Evolutionary conservation across 2,888 invertebrate species (phyloP), one percentile per base, ranked within the genome.

Genomic region (Digitonthophagus gazella): DNA sequence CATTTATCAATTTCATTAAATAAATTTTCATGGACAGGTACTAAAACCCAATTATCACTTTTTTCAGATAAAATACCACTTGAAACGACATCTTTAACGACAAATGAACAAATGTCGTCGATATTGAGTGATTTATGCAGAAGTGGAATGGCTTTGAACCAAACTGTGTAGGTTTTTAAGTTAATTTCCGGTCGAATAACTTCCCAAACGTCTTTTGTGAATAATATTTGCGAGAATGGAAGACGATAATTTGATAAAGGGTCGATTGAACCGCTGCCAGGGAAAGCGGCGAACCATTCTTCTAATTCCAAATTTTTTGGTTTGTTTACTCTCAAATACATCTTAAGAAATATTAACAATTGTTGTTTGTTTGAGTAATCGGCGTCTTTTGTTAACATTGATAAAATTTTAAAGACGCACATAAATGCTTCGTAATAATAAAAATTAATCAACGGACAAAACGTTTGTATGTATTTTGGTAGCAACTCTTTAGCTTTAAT

Each of bases 401-500:
- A 61, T 28, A 80, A 68, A 8, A 84, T 77, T 63, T 82, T 79
- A 69, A 85, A 75, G 58, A 86, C 80, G 15, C 83, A 82, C 18
- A 82, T 75, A 72, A 84, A 85, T 2, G 85, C 82, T 79, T 87
- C 87, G 71, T 86, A 86, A 72, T 86, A 80, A 75, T 86, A 87
- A 71, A 83, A 83, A 75, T 85, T 86, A 0, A 85, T 78, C 84
- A 85, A 74, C 61, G 78, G 77, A 64, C 67, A 69, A 61, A 80
- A 70, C 11, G 74, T 71, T 65, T 77, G 74, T 20, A 83, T 72
- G 68, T 76, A 74, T 16, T 69, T 71, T 69, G 69, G 77, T 74
- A 83, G 73, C 16, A 74, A 67, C 15, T 73, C 71, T 74, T 79
- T 80, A 68, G 83, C 76, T 15, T 75, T 64, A 19, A 85, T 81